Evolutionary conservation across 1,140 invertebrate species (phyloP), one percentile per base, ranked within the genome.

Genomic region (Pseudachorutes palmiensis): DNA sequence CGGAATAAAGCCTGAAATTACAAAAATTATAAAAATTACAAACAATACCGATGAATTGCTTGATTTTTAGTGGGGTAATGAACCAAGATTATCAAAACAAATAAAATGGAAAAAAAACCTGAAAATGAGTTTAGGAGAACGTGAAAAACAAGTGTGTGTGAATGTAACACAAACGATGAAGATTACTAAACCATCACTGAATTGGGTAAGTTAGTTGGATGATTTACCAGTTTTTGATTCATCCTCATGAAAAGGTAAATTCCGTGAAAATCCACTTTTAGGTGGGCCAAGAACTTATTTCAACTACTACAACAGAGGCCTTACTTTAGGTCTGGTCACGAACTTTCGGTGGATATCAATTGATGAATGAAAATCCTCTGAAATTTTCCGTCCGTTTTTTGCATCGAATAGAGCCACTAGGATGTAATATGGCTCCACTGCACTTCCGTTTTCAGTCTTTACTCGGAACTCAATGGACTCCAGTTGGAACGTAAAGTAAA

Each of bases 371-470:
- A 96, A 97, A 78, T 94, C 93, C 79, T 97, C 94, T 0, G 90
- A 91, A 26, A 97, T 81, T 80, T 96, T 96, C 74, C 85, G 85
- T 16, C 88, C 89, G 69, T 86, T 85, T 75, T 87, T 86, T 1
- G 88, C 87, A 82, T 97, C 93, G 78, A 90, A 97, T 2, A 97
- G 77, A 58, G 90, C 86, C 55, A 97, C 80, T 12, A 87, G 86
- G 2, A 92, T 88, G 74, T 91, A 89, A 78, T 97, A 97, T 1
- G 94, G 94, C 75, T 97, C 94, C 32, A 96, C 80, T 82, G 85
- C 76, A 75, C 29, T 32, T 12, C 68, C 65, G 51, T 57, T 57
- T 64, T 73, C 72, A 9, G 69, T 68, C 32, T 64, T 62, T 22
- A 73, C n/a, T 16, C 72, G 70, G 45, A 74, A 74, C 57, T 74